These are phyloP conservation scores for Slavum lentiscoides DNA, from an alignment of 2,888 invertebrate genomes.

Conservation along the genomic window DNA sequence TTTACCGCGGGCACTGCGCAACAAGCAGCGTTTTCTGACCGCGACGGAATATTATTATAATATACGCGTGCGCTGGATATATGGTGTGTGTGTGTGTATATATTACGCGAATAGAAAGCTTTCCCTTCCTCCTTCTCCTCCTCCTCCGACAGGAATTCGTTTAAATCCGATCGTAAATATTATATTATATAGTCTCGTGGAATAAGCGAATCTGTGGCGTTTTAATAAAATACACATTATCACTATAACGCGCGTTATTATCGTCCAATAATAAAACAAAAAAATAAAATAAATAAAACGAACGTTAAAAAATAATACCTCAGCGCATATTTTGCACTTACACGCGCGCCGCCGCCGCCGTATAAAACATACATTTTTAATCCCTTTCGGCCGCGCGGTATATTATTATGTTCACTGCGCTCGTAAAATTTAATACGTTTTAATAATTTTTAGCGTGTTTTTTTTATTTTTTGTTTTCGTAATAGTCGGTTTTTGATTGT, in stretches of 20 bases:
- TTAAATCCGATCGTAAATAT: constrained; percentile 43
- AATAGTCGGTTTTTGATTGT: too few relatives aligned
- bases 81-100: too few relatives aligned
- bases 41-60: not conserved
- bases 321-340: too few relatives aligned
- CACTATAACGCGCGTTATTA: not conserved
- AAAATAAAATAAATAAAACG: too few relatives aligned
- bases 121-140: not conserved
- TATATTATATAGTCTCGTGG: not conserved
- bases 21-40: constrained; percentile 31
- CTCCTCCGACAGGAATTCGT: constrained; percentile 10
- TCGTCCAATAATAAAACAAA: too few relatives aligned
- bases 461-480: not conserved
- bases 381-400: not conserved
- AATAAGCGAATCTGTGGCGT: constrained; percentile 35
- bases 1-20: not conserved
- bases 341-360: too few relatives aligned
- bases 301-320: too few relatives aligned
- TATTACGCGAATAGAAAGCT: constrained; percentile 12
- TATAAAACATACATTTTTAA: not conserved
- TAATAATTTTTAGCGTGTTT: constrained; percentile 10
- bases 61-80: too few relatives aligned
- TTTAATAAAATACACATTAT: not conserved
- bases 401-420: constrained; percentile 13
- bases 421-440: constrained; percentile 28